A percentile compares a stretch with the other conserved stretches of the same genome.
These are phyloP conservation scores for Sphinx pinastri DNA, from an alignment of 2,888 invertebrate species.

Conservation along the genomic window DNA sequence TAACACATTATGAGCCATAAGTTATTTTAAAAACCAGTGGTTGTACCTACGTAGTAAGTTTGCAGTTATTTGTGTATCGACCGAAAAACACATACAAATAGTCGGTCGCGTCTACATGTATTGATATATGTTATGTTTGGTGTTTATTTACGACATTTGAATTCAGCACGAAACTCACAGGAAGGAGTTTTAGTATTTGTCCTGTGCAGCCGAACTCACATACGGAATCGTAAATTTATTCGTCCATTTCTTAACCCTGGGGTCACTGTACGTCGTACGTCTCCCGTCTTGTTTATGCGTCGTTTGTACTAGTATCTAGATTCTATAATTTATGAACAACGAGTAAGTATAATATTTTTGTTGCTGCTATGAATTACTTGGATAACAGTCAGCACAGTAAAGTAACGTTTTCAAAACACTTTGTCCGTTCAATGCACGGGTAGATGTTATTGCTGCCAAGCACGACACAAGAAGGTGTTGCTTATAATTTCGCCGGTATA, in stretches of 20 bases:
- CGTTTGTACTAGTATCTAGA: slow-evolving; percentile 20
- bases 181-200: slow-evolving; percentile 78
- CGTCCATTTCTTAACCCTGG: slow-evolving; percentile 61
- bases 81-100: slow-evolving; percentile 44
- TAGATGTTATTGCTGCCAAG: slow-evolving; percentile 70
- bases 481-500: slow-evolving; percentile 79
- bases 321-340: no score
- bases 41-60: not conserved
- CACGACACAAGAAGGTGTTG: slow-evolving; percentile 80
- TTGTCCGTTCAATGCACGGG: slow-evolving; percentile 49
- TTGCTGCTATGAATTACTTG: not conserved
- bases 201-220: slow-evolving; percentile 72
- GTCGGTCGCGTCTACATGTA: slow-evolving; percentile 39
- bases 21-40: no score
- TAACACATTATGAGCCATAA: no score
- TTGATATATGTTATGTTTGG: slow-evolving; percentile 47
- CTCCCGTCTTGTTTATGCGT: slow-evolving; percentile 29
- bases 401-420: slow-evolving; percentile 48
- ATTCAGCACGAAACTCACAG: slow-evolving; percentile 66
- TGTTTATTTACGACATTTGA: slow-evolving; percentile 66
- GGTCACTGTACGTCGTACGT: slow-evolving; percentile 46
- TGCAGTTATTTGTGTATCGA: slow-evolving; percentile 24
- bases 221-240: slow-evolving; percentile 78
- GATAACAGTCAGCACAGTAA: slow-evolving; percentile 37
- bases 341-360: not conserved